Evolutionary conservation across 2,888 invertebrate species (phyloP).

Genomic region (Drosophila pseudotakahashii): DNA sequence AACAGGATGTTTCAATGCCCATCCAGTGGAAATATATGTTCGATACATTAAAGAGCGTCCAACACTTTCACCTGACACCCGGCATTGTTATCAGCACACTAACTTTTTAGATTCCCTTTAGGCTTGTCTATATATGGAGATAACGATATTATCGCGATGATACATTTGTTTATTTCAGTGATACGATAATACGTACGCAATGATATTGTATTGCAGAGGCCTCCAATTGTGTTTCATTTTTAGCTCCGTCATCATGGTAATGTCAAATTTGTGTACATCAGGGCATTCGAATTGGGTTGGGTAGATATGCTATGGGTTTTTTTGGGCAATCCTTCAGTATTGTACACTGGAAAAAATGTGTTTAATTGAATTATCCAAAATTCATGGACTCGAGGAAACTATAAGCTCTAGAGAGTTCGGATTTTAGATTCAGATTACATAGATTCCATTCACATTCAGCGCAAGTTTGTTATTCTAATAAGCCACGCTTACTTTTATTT

Average conservation of each 20-base stretch:
- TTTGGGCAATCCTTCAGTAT: not conserved
- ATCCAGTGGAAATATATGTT: not conserved
- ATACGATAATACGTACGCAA: slow-evolving; percentile 7
- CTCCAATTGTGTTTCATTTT: slow-evolving; percentile 8
- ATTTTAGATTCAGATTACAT: no score
- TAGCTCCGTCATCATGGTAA: slow-evolving; percentile 21
- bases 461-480: no score
- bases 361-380: no score
- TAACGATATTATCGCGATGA: slow-evolving; percentile 71
- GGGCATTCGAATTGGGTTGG: not conserved
- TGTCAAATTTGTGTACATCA: slow-evolving; percentile 7
- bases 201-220: slow-evolving; percentile 5
- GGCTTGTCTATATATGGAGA: slow-evolving; percentile 60
- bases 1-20: slow-evolving; percentile 18
- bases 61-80: slow-evolving; percentile 29
- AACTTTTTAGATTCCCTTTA: slow-evolving; percentile 30
- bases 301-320: not conserved
- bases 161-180: slow-evolving; percentile 61
- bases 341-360: not conserved
- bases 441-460: no score
- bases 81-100: slow-evolving; percentile 14
- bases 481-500: no score
- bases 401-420: no score
- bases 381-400: no score
- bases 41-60: not conserved